phyloP scores from a whole-genome alignment of 2,888 invertebrate species.

The Zaprionus lineosus region DNA sequence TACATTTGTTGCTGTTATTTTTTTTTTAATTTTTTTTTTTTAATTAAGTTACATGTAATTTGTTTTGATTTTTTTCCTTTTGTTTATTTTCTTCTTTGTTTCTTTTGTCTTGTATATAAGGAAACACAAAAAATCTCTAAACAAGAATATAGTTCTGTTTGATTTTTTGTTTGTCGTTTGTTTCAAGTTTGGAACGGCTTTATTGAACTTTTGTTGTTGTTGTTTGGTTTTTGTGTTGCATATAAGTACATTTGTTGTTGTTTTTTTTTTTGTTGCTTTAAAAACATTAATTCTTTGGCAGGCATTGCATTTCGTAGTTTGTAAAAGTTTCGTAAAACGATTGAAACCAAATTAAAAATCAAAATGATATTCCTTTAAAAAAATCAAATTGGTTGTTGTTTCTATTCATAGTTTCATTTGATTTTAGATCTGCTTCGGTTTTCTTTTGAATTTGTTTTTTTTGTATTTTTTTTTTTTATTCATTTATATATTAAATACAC shows the following conservation, averaged over 20 bases:
- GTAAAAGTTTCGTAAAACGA: conserved; percentile 70
- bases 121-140: conserved; percentile 68
- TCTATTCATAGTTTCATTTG: conserved; percentile 47
- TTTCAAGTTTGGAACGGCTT: conserved; percentile 70
- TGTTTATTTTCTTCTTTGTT: conserved; percentile 21
- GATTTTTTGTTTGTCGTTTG: conserved; percentile 65
- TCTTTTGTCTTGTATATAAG: conserved; percentile 57
- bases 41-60: conserved; percentile 41
- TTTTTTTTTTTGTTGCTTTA: conserved; percentile 56
- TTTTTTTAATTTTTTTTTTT: conserved; percentile 23
- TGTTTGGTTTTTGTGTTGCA: conserved; percentile 57
- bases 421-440: conserved; percentile 43
- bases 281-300: conserved; percentile 79
- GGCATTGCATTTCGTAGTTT: conserved; percentile 81
- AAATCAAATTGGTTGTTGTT: conserved; percentile 29
- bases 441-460: conserved; percentile 38
- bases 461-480: conserved; percentile 34
- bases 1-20: conserved; percentile 41
- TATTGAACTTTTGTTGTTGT: conserved; percentile 70
- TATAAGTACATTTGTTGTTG: conserved; percentile 53
- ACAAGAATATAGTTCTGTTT: conserved; percentile 63
- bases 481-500: conserved; percentile 68
- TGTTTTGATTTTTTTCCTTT: conserved; percentile 15
- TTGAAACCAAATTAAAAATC: conserved; percentile 51
- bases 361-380: conserved; percentile 31